These are phyloP conservation scores for Tetraneura akinire DNA, from an alignment of 1,140 invertebrate genomes.

Conservation along the genomic window DNA sequence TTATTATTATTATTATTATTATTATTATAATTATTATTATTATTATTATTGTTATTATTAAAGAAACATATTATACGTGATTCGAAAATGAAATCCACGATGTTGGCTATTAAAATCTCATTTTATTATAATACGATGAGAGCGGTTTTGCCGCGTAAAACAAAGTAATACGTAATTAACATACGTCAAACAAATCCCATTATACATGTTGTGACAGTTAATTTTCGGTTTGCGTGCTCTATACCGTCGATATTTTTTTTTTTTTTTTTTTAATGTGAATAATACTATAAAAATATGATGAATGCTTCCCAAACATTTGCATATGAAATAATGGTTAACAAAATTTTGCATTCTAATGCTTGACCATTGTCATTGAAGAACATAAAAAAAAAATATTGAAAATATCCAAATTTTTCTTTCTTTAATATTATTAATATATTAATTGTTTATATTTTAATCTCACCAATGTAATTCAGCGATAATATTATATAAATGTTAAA, in stretches of 20 bases:
- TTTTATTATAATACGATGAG: neutral
- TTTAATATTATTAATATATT: no score
- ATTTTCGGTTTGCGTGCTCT: neutral
- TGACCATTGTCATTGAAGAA: no score
- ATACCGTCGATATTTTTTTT: neutral
- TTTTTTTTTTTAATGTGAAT: no score
- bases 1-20: no score
- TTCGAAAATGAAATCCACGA: neutral
- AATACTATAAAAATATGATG: neutral
- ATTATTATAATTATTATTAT: no score
- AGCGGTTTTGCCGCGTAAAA: neutral
- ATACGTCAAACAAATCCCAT: neutral
- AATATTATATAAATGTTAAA: no score
- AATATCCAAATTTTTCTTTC: no score
- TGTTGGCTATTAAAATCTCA: conserved; percentile 10
- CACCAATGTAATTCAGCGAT: no score
- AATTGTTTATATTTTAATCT: no score
- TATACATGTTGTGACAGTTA: neutral
- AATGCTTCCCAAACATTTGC: neutral
- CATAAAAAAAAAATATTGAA: no score
- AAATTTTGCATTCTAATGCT: neutral
- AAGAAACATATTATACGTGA: neutral
- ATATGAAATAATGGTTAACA: neutral
- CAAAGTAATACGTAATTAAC: conserved; percentile 17
- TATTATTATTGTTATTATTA: no score